Evolutionary conservation across 2,888 invertebrate genomes (phyloP).

Genomic region (Mactromeris polynyma): DNA sequence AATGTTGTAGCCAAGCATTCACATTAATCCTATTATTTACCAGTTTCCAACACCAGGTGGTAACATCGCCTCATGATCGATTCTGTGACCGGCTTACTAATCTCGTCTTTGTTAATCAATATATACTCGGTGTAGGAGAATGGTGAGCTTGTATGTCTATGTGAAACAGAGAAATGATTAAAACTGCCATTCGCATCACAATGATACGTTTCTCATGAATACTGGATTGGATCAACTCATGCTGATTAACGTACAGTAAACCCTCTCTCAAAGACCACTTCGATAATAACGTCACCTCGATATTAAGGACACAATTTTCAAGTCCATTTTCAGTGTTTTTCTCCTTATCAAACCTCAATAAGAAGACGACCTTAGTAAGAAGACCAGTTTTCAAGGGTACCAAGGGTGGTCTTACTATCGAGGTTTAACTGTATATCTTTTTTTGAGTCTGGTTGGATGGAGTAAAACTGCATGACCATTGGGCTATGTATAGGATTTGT

Average conservation of each 20-base stretch:
- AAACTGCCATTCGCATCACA: background rate
- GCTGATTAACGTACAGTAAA: background rate
- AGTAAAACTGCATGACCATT: background rate
- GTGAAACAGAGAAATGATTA: background rate
- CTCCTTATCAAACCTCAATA: too few relatives aligned
- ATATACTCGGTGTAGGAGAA: background rate
- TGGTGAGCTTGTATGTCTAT: background rate
- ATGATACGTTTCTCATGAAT: background rate
- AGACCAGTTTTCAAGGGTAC: too few relatives aligned
- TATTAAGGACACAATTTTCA: too few relatives aligned
- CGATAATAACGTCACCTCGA: too few relatives aligned
- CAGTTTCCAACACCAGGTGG: constrained; percentile 45
- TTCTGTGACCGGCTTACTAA: constrained; percentile 28
- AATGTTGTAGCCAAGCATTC: constrained; percentile 28
- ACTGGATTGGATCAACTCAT: background rate
- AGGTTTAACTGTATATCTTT: too few relatives aligned
- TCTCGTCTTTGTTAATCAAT: constrained; percentile 39
- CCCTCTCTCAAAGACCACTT: too few relatives aligned
- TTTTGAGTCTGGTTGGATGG: background rate
- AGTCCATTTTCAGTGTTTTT: too few relatives aligned
- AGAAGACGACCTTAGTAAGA: too few relatives aligned
- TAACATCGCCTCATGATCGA: constrained; percentile 37
- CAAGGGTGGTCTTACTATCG: too few relatives aligned
- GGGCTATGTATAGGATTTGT: background rate
- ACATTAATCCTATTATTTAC: constrained; percentile 48